These are phyloP conservation scores for Polypedilum pembai DNA, from an alignment of 1,140 invertebrate genomes.

Conservation along the genomic window DNA sequence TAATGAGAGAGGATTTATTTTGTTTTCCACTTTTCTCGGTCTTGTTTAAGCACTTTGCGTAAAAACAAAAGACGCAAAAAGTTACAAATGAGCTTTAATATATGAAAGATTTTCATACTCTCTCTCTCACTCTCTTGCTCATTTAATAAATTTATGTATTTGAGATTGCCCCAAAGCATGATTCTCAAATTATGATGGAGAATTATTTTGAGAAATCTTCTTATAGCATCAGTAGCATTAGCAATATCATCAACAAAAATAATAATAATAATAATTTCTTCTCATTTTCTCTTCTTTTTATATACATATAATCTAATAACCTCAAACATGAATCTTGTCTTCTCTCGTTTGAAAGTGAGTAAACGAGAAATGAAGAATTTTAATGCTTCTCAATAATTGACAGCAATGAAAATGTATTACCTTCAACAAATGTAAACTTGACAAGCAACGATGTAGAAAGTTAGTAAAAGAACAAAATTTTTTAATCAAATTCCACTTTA, in stretches of 20 bases:
- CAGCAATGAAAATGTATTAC: not conserved
- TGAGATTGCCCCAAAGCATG: not conserved
- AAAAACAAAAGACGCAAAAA: not conserved
- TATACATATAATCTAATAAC: conserved; percentile 20
- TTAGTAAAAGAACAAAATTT: not conserved
- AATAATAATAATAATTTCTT: not conserved
- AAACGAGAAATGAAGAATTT: not conserved
- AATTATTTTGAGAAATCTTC: not conserved
- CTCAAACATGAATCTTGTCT: conserved; percentile 12
- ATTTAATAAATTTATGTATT: conserved; percentile 15
- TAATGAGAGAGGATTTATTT: too few species aligned
- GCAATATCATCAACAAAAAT: too few species aligned
- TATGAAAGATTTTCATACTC: conserved; percentile 5
- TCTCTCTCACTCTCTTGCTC: not conserved
- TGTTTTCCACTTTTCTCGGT: too few species aligned
- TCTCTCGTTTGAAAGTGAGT: not conserved
- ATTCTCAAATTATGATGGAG: not conserved
- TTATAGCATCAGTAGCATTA: too few species aligned
- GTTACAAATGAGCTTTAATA: conserved; percentile 13
- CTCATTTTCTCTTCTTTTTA: not conserved
- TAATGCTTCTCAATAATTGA: conserved; percentile 15
- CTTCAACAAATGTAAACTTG: not conserved
- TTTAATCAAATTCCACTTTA: conserved; percentile 10
- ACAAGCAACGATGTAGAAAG: not conserved
- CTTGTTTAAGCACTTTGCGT: too few species aligned